Base-by-base conservation (phyloP, 2,113 vertebrate genomes). In the Oryzias woworae region DNA sequence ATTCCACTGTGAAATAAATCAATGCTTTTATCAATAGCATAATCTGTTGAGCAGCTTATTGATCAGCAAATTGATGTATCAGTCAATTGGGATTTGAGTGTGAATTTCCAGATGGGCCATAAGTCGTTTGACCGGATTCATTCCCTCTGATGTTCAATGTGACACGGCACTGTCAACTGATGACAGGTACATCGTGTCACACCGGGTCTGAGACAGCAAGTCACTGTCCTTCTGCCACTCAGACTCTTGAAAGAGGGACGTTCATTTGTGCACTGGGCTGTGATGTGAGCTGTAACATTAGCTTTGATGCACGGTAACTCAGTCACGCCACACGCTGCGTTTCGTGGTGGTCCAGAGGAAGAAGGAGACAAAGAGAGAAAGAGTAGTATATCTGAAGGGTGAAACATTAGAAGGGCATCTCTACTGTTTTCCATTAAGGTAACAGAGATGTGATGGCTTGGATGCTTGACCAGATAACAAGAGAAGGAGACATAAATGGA, bases 391-490 rank as follows among this genome's bases (percentile, higher is more conserved):
- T 78, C 82, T 86, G 53, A 71, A 55, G 46, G 71, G 46, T 65
- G 82, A 63, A 75, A 82, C 83, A 76, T 77, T 71, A 87, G 81
- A 86, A 84, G 78, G 75, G 66, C 70, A 82, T 84, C 78, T 83
- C 61, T 75, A 76, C 52, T 86, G 82, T 77, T 84, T 78, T 80
- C 85, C 81, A 85, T 87, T 85, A 83, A 84, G 77, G 81, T 70
- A 84, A 79, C 61, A 3, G 75, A 81, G 75, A 87, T 74, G 66
- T 62, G 82, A 84, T 74, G 75, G 63, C 52, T 59, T 48, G 51
- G 67, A 83, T 85, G 73, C 72, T 78, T 63, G 69, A 81, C 44
- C 71, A 80, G 77, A 81, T 87, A 87, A 85, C 71, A 74, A 77
- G 58, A 71, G 62, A 81, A 77, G 74, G 56, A 79, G 69, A 62